These are phyloP conservation scores for Nothura maculosa DNA, from an alignment of 2,797 vertebrate species.

Conservation along the genomic window DNA sequence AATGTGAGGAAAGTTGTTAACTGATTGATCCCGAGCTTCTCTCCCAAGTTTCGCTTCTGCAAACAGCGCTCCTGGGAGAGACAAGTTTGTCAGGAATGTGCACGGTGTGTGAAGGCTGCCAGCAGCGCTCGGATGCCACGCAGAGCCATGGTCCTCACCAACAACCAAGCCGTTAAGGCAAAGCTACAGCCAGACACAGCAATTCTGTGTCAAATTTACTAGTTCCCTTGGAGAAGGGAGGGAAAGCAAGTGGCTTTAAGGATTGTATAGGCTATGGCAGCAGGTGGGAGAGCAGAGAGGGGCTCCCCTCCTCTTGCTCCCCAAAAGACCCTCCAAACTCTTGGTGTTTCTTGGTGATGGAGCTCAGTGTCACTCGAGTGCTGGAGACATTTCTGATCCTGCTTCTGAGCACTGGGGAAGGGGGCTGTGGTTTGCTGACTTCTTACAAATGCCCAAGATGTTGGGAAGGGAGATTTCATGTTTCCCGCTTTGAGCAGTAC, in stretches of 20 bases:
- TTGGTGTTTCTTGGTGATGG: not conserved
- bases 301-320: accelerated
- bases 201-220: not conserved
- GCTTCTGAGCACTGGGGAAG: not conserved
- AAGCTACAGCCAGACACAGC: not conserved
- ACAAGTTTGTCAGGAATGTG: not conserved
- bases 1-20: slow-evolving; percentile 43
- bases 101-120: not conserved
- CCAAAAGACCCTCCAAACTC: accelerated
- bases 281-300: not conserved
- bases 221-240: not conserved
- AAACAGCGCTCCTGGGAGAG: not conserved
- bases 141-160: accelerated
- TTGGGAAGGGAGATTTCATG: accelerated
- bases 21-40: not conserved
- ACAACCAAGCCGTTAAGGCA: accelerated
- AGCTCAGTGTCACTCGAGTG: not conserved
- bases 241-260: not conserved
- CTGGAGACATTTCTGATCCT: not conserved
- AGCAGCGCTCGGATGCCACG: not conserved
- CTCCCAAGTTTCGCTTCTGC: not conserved
- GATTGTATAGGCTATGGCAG: not conserved
- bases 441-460: not conserved
- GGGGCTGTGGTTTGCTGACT: not conserved
- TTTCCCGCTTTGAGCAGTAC: not conserved